Base-by-base conservation (phyloP, 1,140 invertebrate species). In the Sarcophaga bullata region DNA sequence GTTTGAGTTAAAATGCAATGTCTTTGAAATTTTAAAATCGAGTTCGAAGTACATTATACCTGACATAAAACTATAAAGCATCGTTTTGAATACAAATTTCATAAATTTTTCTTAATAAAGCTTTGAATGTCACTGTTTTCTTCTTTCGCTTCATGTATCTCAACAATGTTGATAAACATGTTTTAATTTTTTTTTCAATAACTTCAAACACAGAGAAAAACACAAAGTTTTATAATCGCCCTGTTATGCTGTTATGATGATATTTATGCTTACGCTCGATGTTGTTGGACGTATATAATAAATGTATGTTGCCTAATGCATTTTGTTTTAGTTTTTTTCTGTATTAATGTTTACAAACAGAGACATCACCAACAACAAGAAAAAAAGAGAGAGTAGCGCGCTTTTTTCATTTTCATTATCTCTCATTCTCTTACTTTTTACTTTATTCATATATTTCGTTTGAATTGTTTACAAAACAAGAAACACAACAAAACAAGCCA, bases 341-440 rank as follows among this genome's bases (percentile, higher is more conserved):
- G 50, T 52, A 1, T 6, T 1, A 52, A 52, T 68, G 17, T 19
- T n/a, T 52, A 52, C 50, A 6, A 52, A 52, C 8, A 52, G 13
- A 52, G 19, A 68, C 62, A 68, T 68, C 54, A 15, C 6, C 62
- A 68, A 68, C n/a, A 68, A 68, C n/a, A 10, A 68, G 5, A 19
- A 68, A 13, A 68, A 68, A 13, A 68, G 9, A 17, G 25, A 19
- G 54, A 58, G 62, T 25, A 68, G 62, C 62, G 62, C 62, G 62
- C 62, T 68, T 68, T 68, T 58, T 58, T 58, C 54, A 58, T 58
- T 58, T 58, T 58, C 15, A n/a, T 58, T 68, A 68, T n/a, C 4
- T 37, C 25, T 37, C 4, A 37, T 37, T 2, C 25, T 37, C 25
- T 37, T 2, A 4, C 25, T 37, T 37, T 37, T 37, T 37, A 2